A percentile compares a stretch with the other conserved stretches of the same genome.
These are phyloP conservation scores for Thalassarche chlororhynchos DNA, from an alignment of 2,113 vertebrate species.

Conservation along the genomic window DNA sequence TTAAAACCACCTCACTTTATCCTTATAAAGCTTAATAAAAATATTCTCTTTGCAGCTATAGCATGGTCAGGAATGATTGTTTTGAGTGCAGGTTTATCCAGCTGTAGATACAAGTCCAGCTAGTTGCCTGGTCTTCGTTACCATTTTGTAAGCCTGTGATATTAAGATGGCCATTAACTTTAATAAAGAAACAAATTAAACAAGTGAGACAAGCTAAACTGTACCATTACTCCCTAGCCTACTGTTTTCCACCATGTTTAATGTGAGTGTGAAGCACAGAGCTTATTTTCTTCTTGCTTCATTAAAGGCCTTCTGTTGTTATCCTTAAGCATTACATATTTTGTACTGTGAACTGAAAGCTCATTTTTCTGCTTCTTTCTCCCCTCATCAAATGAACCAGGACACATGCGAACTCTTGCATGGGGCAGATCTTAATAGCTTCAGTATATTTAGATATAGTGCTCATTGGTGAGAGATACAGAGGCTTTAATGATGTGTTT, in stretches of 20 bases:
- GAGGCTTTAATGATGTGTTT: neutral
- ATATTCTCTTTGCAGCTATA: neutral
- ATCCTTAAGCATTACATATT: neutral
- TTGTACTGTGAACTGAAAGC: neutral
- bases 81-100: neutral
- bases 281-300: neutral
- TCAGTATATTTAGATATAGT: neutral
- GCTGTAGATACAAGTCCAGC: neutral
- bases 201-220: neutral
- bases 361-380: neutral
- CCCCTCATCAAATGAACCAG: neutral
- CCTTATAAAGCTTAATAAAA: neutral
- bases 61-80: neutral
- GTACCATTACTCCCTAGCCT: neutral
- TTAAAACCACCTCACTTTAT: neutral
- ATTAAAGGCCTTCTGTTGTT: neutral
- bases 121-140: neutral
- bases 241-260: neutral
- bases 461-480: neutral
- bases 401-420: neutral
- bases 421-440: neutral
- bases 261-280: neutral
- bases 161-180: neutral
- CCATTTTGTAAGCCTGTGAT: neutral
- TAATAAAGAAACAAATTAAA: constrained; percentile 12